Conservation (phyloP, 2,888 invertebrate genomes). For the Lepidochitona cinerea region DNA sequence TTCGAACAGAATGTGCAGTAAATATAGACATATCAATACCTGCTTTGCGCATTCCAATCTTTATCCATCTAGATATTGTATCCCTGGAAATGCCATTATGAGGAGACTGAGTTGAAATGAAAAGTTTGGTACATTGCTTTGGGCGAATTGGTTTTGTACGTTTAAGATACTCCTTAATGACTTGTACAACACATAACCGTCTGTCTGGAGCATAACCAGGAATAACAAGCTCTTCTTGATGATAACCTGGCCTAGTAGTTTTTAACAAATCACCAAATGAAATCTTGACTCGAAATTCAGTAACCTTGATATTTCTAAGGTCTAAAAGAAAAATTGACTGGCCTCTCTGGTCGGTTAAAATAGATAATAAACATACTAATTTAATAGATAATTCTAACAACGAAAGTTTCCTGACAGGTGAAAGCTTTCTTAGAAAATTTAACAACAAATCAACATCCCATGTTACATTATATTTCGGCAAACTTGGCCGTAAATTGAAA, state of each 20-base stretch:
- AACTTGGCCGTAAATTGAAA: conserved; percentile 22
- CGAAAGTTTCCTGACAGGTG: conserved; percentile 14
- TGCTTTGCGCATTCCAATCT: conserved; percentile 11
- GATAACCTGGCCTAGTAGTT: conserved; percentile 21
- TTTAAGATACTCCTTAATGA: conserved; percentile 16
- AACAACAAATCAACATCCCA: conserved; percentile 29
- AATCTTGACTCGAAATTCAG: neutral
- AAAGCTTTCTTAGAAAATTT: conserved; percentile 15
- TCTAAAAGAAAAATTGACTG: conserved; percentile 23
- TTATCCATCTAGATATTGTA: conserved; percentile 26
- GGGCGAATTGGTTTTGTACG: conserved; percentile 6
- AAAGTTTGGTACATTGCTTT: conserved; percentile 8
- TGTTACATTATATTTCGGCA: conserved; percentile 25
- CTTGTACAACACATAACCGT: conserved; percentile 21
- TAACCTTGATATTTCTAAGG: conserved; percentile 12
- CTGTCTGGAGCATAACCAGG: conserved; percentile 15
- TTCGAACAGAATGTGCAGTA: conserved; percentile 22
- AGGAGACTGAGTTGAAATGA: conserved; percentile 19
- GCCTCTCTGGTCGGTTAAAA: conserved; percentile 26
- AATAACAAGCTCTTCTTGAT: conserved; percentile 11
- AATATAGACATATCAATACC: conserved; percentile 22
- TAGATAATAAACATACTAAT: conserved; percentile 23
- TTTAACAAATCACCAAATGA: conserved; percentile 26
- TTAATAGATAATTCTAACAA: conserved; percentile 21
- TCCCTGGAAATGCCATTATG: conserved; percentile 16